Base-by-base conservation (phyloP, 2,888 invertebrate species). In the Clunio marinus region DNA sequence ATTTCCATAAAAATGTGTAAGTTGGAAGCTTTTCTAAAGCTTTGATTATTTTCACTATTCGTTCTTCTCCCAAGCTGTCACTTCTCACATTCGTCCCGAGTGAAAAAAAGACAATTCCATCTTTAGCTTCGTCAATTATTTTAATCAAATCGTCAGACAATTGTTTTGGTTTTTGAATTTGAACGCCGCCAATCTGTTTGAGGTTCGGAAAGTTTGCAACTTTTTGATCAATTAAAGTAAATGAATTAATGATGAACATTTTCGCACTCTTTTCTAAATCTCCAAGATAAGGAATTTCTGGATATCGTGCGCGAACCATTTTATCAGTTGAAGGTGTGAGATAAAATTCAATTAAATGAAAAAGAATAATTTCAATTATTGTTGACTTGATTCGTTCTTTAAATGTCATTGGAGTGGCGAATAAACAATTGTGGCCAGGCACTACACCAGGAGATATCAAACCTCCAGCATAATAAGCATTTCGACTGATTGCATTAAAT, bases 111-210 rank as follows among this genome's bases (percentile, higher is more conserved):
- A 69, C 32, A 7, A 69, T 5, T 28, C 60, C 69, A 25, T 69
- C 32, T 17, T 13, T 46, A 17, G 60, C 37, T n/a, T 22, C n/a
- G 13, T 70, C 69, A 2, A 41, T 55, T 37, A 63, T 57, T 41
- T n/a, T 4, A 5, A 46, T 57, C 1, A 70, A 15, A 13, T 70
- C 58, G 13, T 5, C 45, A 5, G 68, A 58, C 15, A 68, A 25
- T 27, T 35, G 15, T 45, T 69, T 68, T 10, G 71, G 59, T 8
- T 55, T 45, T 24, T 62, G 35, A n/a, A 71, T 58, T 24, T 71
- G 71, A 59, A 70, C 41, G 8, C 71, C 71, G 0, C 70, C 71
- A 7, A 71, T 66, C 1, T 60, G 63, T 25, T 71, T 69, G 1
- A 70, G 41, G 24, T 59, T 62, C 0, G 71, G 60, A 15, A 68